Base-by-base conservation (phyloP, 2,113 vertebrate genomes). In the Silurus meridionalis region DNA sequence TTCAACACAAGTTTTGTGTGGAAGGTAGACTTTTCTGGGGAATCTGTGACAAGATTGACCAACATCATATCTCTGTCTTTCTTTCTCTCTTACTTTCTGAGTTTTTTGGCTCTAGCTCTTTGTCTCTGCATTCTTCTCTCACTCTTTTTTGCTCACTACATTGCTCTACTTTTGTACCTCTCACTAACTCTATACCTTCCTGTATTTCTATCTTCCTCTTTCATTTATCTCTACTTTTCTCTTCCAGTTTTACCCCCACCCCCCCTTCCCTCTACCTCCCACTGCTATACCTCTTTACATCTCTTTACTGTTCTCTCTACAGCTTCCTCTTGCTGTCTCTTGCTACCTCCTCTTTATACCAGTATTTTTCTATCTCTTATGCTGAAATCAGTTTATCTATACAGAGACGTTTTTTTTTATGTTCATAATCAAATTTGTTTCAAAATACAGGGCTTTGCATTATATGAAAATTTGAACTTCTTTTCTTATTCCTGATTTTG, bases 1-100 rank as follows among this genome's bases (percentile, higher is more conserved):
- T 94, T 93, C 91, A 93, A 88, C 2, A 87, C 75, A 77, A 89
- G 84, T 87, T 87, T 63, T 80, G 23, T 90, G 90, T 91, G 88
- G 89, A 90, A 92, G 91, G 86, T 90, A 85, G 84, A 83, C 88
- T 50, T 87, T 87, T 87, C 84, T 85, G 57, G 19, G 87, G 91
- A 92, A 90, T 81, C 84, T 87, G 84, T 90, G 88, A 89, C 90
- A 89, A 90, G 88, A 89, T 85, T 83, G 87, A 88, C 11, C 15
- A 7, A 46, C 14, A 72, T 48, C 15, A 19, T 10, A 84, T 13
- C 23, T 55, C 71, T 69, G 58, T 46, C 48, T 64, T n/a, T 46
- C 48, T 64, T n/a, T 83, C 48, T 81, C 75, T 23, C 9, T 28
- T 61, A 75, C 61, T 6, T 7, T 63, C 85, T 46, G 4, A 21